Conservation (phyloP, 2,888 invertebrate species). For the Nomada fucata region DNA sequence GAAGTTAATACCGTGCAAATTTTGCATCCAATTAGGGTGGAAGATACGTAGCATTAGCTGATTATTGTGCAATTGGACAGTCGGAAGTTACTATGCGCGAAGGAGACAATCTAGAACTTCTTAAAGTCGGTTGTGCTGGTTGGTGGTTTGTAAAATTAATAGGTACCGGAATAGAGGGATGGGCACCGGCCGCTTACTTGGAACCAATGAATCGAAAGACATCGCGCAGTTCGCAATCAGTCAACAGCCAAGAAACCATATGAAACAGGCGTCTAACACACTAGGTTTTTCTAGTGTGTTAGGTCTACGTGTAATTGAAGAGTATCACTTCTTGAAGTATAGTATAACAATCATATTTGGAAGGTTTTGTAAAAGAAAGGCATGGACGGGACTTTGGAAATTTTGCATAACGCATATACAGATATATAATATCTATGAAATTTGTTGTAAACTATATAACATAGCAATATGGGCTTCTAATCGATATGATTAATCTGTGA, state of each 20-base stretch:
- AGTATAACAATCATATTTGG: slow-evolving; percentile 33
- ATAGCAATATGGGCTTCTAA: slow-evolving; percentile 47
- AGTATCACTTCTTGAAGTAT: slow-evolving; percentile 36
- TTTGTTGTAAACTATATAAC: slow-evolving; percentile 32
- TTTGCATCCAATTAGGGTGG: slow-evolving; percentile 87
- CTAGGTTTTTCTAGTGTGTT: slow-evolving; percentile 79
- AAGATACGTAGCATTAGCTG: slow-evolving; percentile 94
- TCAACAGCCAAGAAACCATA: slow-evolving; percentile 83
- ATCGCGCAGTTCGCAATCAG: slow-evolving; percentile 88
- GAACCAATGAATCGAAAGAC: slow-evolving; percentile 91
- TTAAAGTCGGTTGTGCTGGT: slow-evolving; percentile 97
- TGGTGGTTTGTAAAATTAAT: slow-evolving; percentile 97
- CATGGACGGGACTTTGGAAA: slow-evolving; percentile 44
- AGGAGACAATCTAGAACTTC: slow-evolving; percentile 94
- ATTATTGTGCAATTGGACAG: slow-evolving; percentile 96
- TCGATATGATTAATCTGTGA: slow-evolving; percentile 29
- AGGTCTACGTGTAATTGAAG: slow-evolving; percentile 48
- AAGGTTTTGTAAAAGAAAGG: slow-evolving; percentile 45
- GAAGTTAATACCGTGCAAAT: slow-evolving; percentile 37
- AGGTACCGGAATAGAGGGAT: slow-evolving; percentile 92
- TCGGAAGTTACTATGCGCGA: slow-evolving; percentile 96
- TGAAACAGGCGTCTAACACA: slow-evolving; percentile 84
- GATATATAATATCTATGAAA: slow-evolving; percentile 21
- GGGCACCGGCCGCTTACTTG: slow-evolving; percentile 97
- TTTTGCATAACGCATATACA: slow-evolving; percentile 50